Percentiles rank a stretch among this genome's conserved stretches.
Conservation (phyloP, 2,888 invertebrate species). For the Sussaba pulchella region DNA sequence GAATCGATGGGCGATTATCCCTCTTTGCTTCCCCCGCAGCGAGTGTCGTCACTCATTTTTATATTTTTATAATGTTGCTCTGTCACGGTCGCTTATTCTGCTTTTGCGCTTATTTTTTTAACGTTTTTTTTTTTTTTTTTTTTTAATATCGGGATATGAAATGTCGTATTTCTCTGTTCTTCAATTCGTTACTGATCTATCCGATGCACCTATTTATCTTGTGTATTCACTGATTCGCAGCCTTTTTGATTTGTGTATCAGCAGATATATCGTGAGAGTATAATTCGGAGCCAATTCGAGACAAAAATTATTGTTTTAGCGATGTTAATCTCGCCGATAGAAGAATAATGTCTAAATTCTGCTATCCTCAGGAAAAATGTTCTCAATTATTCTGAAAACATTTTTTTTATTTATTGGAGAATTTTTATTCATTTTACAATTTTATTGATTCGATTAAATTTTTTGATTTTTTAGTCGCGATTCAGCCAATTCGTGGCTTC, state of each 20-base stretch:
- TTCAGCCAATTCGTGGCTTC: too few relatives aligned
- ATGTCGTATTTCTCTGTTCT: slow-evolving; percentile 1
- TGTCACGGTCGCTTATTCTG: slow-evolving; percentile 10
- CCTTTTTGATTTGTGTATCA: neutral
- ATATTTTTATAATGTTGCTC: slow-evolving; percentile 17
- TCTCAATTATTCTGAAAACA: too few relatives aligned
- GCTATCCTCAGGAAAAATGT: too few relatives aligned
- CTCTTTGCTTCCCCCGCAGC: slow-evolving; percentile 56
- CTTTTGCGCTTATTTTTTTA: slow-evolving; percentile 12
- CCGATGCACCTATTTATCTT: slow-evolving; percentile 1
- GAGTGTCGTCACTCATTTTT: slow-evolving; percentile 62
- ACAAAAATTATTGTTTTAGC: too few relatives aligned
- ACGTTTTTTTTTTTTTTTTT: slow-evolving; percentile 1
- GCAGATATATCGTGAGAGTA: neutral
- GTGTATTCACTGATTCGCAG: neutral
- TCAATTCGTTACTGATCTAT: neutral
- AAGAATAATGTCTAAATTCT: too few relatives aligned
- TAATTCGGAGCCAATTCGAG: too few relatives aligned
- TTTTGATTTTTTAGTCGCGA: too few relatives aligned
- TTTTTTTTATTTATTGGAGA: too few relatives aligned
- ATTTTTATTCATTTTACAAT: too few relatives aligned
- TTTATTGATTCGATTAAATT: too few relatives aligned
- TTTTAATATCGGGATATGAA: neutral
- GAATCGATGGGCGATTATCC: slow-evolving; percentile 61
- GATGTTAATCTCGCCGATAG: too few relatives aligned